phyloP scores from a whole-genome alignment of 2,797 vertebrate genomes.

The Myotis pilosus region DNA sequence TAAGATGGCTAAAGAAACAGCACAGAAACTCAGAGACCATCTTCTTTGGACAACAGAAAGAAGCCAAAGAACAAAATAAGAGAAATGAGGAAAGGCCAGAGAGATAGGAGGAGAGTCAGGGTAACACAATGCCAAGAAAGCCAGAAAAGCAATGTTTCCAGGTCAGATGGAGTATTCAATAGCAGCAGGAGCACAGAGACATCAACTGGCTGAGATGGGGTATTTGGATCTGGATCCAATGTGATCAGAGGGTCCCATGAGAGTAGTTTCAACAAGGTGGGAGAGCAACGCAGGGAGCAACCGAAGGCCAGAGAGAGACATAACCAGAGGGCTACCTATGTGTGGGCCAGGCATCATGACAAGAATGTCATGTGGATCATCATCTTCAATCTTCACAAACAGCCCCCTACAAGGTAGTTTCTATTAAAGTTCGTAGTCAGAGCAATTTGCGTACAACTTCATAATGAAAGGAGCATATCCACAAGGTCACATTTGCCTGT shows the following conservation, averaged over 20 bases:
- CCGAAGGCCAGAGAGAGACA: not conserved
- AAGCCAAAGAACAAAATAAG: not conserved
- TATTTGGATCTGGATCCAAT: not conserved
- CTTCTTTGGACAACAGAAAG: not conserved
- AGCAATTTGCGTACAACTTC: not conserved
- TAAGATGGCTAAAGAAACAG: not conserved
- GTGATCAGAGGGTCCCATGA: not conserved
- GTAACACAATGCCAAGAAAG: not conserved
- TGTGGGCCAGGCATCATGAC: not conserved
- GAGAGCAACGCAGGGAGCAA: not conserved
- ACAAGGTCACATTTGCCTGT: conserved; percentile 49
- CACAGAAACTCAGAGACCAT: not conserved
- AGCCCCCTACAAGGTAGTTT: not conserved
- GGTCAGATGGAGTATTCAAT: not conserved
- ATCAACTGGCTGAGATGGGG: not conserved
- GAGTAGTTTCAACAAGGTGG: not conserved
- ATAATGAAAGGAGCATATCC: conserved; percentile 3
- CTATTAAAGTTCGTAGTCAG: conserved; percentile 13
- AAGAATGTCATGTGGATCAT: not conserved
- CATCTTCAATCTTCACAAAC: conserved; percentile 25
- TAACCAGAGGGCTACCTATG: not conserved
- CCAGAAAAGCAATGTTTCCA: not conserved
- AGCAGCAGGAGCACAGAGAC: not conserved
- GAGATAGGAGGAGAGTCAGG: not conserved
- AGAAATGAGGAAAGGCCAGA: not conserved